Evolutionary conservation across 2,113 vertebrate species (phyloP).

Genomic region (Stomatorhinus ivindoensis): DNA sequence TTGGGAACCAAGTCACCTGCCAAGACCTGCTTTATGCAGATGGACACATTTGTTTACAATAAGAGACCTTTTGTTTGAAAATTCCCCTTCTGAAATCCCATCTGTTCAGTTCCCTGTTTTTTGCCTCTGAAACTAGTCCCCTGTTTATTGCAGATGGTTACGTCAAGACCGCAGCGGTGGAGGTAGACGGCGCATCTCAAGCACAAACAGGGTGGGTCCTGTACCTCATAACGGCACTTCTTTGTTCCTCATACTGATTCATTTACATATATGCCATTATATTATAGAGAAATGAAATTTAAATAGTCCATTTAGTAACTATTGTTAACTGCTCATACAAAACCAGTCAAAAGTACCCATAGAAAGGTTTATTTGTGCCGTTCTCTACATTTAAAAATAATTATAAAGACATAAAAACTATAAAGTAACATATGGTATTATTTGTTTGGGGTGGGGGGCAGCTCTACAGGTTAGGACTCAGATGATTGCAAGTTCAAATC

Average conservation of each 20-base stretch:
- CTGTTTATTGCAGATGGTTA: conserved; percentile 71
- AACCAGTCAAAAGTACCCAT: not conserved
- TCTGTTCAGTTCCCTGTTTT: not conserved
- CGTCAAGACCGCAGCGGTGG: conserved; percentile 76
- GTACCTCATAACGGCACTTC: not conserved
- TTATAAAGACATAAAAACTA: not conserved
- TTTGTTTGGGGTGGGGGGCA: not conserved
- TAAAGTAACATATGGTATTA: not conserved
- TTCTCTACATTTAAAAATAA: not conserved
- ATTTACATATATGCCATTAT: not conserved
- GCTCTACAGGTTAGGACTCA: not conserved
- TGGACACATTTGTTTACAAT: not conserved
- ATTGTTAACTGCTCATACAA: not conserved
- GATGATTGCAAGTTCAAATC: not conserved
- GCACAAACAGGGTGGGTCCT: conserved; percentile 52
- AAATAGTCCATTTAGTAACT: not conserved
- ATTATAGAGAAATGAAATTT: not conserved
- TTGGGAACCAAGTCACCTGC: not conserved
- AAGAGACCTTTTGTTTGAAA: not conserved
- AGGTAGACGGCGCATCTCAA: conserved; percentile 70
- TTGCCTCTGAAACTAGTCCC: not conserved
- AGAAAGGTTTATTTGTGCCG: not conserved
- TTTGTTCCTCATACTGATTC: not conserved
- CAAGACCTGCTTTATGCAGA: not conserved
- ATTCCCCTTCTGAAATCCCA: not conserved